Evolutionary conservation across 2,888 invertebrate genomes (phyloP), one percentile per base, ranked within the genome.

Genomic region (Eudemis profundana): DNA sequence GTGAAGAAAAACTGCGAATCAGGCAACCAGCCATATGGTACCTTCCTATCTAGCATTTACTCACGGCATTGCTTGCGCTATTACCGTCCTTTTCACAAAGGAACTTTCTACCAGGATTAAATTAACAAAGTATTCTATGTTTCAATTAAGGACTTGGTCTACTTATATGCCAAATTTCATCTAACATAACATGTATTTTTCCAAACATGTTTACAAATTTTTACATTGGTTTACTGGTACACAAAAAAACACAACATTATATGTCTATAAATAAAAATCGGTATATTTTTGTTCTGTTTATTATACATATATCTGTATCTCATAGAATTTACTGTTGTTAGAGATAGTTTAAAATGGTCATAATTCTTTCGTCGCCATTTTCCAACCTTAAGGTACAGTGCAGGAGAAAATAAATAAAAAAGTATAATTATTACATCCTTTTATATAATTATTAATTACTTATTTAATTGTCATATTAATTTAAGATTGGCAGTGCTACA

Each of bases 401-500:
- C 42, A 19, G 44, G 42, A 54, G 15, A 15, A 7, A 53, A 40
- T 33, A 44, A 56, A 29, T 44, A 33, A 19, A 44, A 33, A 7
- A 14, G 21, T 46, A 47, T 10, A 59, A 59, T 15, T 47, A 46
- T 47, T 47, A 59, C 46, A 59, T 59, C 47, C 47, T 47, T 46
- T 47, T 47, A 46, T 46, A 42, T 59, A 19, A 23, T 14, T 36
- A 53, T 33, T 17, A 29, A 4, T 33, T 47, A 47, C 33, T 59
- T 47, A 46, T 59, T 54, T 47, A 47, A 44, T 42, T 42, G 42
- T 49, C 27, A 50, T 56, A 36, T 54, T 21, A 17, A 38, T 60
- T 40, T 51, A 44, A 38, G 4, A 14, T 23, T 50, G 63, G 63
- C 63, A 63, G 63, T 57, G 63, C 56, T 56, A 63, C 29, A 15